Percentiles rank a stretch among this genome's conserved stretches.
Evolutionary conservation across 2,797 vertebrate genomes (phyloP).

Genomic region (Triplophysa bombifrons): DNA sequence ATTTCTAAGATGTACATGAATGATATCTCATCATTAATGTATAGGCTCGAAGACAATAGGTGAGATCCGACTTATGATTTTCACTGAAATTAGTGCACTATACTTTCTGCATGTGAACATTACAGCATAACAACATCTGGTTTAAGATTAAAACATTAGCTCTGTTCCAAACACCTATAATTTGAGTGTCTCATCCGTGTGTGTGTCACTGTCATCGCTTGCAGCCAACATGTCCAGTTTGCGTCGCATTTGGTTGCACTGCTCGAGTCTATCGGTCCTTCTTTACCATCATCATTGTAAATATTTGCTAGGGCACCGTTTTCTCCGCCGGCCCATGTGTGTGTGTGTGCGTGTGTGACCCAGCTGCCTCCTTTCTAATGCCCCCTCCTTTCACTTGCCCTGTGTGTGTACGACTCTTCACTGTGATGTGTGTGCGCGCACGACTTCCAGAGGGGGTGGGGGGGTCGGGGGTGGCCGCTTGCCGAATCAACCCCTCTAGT

Average conservation of each 20-base stretch:
- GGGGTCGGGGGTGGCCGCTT: conserved; percentile 67
- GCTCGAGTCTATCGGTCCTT: conserved; percentile 48
- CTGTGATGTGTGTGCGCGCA: conserved; percentile 56
- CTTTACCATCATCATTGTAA: conserved; percentile 62
- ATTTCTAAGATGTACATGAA: too few relatives aligned
- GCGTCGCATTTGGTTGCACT: conserved; percentile 12
- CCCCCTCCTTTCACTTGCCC: conserved; percentile 52
- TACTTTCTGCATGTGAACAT: too few relatives aligned
- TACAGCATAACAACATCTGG: too few relatives aligned
- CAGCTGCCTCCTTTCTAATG: conserved; percentile 72
- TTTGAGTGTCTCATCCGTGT: not conserved
- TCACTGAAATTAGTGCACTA: not conserved
- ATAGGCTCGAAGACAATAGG: not conserved
- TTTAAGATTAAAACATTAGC: not conserved
- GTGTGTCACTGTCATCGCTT: not conserved
- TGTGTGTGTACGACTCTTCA: conserved; percentile 52
- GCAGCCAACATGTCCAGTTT: not conserved
- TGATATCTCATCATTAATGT: not conserved
- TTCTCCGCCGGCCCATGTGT: conserved; percentile 72
- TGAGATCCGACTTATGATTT: not conserved
- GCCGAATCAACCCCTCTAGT: conserved; percentile 82
- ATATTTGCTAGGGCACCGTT: conserved; percentile 59
- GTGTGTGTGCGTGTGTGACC: conserved; percentile 77
- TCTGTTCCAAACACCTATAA: not conserved
- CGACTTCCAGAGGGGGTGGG: conserved; percentile 74